Evolutionary conservation across 1,140 invertebrate species (phyloP), one percentile per base, ranked within the genome.

Genomic region (Eriocheir sinensis): DNA sequence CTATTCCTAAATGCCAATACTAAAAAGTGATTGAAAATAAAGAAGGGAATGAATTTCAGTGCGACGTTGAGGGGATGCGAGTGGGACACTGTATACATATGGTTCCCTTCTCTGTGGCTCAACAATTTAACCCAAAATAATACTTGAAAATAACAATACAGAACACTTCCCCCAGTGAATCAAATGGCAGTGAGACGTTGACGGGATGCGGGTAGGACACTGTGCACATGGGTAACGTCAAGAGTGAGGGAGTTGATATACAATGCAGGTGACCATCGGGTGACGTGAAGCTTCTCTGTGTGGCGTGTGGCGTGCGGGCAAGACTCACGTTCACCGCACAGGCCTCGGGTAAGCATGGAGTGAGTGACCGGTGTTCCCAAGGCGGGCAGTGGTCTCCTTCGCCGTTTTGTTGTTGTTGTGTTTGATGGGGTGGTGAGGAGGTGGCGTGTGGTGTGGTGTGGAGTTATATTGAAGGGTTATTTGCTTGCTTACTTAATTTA

Each of bases 191-290:
- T 21, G 53, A 1, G 27, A 44, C 17, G 60, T 36, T 53, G n/a
- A 30, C 60, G 48, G 17, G 89, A 90, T 90, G 89, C 48, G 89
- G 89, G 89, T 72, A 36, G 89, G 48, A 72, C 48, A n/a, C 30
- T 72, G 41, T 36, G 72, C n/a, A 36, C 15, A 27, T 3, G n/a
- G 27, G 53, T 89, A 44, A 34, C 36, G 32, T 72, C 15, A 53
- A 90, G 60, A 32, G 89, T 48, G 32, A 15, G 27, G 1, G 32
- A 36, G 34, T 34, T 90, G 32, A 36, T 90, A 34, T 90, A 34
- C 48, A 36, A 38, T 90, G 89, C 89, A 90, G 89, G 89, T 90
- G 89, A 72, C 44, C 30, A 30, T 12, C 48, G 60, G 88, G 21
- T 44, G n/a, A 34, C 32, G 15, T 15, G 88, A 4, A 32, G n/a